Base-by-base conservation (phyloP, 2,888 invertebrate species). In the Caenorhabditis parvicauda region DNA sequence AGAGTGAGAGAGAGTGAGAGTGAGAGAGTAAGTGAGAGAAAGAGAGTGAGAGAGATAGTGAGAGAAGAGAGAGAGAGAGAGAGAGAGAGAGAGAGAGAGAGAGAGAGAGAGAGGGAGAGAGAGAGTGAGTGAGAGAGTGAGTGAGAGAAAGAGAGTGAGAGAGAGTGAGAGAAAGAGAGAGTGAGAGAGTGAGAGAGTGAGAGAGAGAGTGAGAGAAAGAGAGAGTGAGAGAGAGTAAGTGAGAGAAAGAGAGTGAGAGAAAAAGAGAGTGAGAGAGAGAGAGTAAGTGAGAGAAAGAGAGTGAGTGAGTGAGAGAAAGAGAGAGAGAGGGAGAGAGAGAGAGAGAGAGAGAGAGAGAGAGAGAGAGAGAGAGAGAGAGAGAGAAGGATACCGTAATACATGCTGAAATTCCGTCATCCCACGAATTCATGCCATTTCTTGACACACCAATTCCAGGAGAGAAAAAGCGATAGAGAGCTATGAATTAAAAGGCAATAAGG, bases 71-170 rank as follows among this genome's bases (percentile, higher is more conserved):
- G 24, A 25, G 28, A 37, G 25, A 32, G 38, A 44, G 25, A 44
- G 44, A 45, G 25, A 43, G 35, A 35, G 55, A 50, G 50, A 49
- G 49, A 48, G 48, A 49, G 49, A 49, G 48, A 45, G 19, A 49
- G 37, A 32, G 37, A 32, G 41, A n/a, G 4, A 14, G 12, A 24
- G 24, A 4, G 19, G 21, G 12, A 12, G 17, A 4, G 17, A 12
- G 21, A 21, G 22, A 14, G 42, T 24, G 21, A 21, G 5, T n/a
- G 17, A 42, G 21, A 6, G 21, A 21, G 12, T 42, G 17, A 12
- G 12, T 21, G 21, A 22, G 19, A 39, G 29, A 19, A 28, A 45
- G 29, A 2, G 27, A n/a, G 12, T 25, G 27, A 14, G 25, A 21
- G 25, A 19, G 27, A 24, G 21, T 37, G n/a, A 32, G 25, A n/a